Conservation (phyloP, 2,888 invertebrate species). For the Oscheius sp. region DNA sequence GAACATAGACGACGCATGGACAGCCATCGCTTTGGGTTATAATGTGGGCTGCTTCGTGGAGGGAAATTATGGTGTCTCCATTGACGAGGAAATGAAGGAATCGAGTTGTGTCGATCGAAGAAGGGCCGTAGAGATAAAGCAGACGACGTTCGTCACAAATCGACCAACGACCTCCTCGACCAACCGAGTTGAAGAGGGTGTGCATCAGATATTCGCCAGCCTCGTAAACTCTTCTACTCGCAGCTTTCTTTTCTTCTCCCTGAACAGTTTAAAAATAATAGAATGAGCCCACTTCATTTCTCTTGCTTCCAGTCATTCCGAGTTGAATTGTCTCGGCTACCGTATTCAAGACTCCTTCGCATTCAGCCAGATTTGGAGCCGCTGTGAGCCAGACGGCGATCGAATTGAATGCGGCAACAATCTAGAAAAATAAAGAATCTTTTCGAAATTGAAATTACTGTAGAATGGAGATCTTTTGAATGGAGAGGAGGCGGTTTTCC, state of each 20-base stretch:
- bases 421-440: slow-evolving; percentile 35
- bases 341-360: slow-evolving; percentile 88
- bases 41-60: slow-evolving; percentile 66
- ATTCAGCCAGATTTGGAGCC: slow-evolving; percentile 87
- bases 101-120: slow-evolving; percentile 49
- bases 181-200: slow-evolving; percentile 60
- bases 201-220: slow-evolving; percentile 93
- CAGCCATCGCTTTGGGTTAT: slow-evolving; percentile 41
- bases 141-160: slow-evolving; percentile 59
- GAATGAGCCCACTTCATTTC: slow-evolving; percentile 53
- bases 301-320: slow-evolving; percentile 93
- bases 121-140: slow-evolving; percentile 57
- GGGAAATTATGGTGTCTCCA: slow-evolving; percentile 60
- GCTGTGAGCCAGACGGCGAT: slow-evolving; percentile 85
- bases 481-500: slow-evolving; percentile 91
- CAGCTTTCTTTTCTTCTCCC: slow-evolving; percentile 74
- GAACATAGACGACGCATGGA: slow-evolving; percentile 50
- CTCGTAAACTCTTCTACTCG: slow-evolving; percentile 94
- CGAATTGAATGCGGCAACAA: slow-evolving; percentile 78
- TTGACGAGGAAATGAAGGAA: slow-evolving; percentile 64
- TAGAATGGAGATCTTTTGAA: slow-evolving; percentile 90
- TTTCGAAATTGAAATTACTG: slow-evolving; percentile 73
- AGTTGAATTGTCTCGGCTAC: slow-evolving; percentile 95
- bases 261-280: not conserved
- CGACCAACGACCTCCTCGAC: slow-evolving; percentile 30